A percentile compares a stretch with the other conserved stretches of the same genome.
Conservation (phyloP, 2,113 vertebrate species). For the Mobula hypostoma region DNA sequence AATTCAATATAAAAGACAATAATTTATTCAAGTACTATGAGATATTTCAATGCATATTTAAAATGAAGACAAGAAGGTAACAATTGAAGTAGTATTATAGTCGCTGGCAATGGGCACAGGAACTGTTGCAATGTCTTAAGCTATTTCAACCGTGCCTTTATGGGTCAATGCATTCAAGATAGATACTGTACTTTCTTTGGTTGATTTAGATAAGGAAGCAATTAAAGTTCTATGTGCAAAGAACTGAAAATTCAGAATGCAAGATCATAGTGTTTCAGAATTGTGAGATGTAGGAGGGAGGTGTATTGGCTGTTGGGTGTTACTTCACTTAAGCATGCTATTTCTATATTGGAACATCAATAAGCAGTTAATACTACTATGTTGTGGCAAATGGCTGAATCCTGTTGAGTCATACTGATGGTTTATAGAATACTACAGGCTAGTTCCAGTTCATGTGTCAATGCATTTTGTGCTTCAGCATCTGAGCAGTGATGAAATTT, state of each 20-base stretch:
- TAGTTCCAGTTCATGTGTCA: no score
- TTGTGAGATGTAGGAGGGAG: not conserved
- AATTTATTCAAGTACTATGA: not conserved
- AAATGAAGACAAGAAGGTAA: not conserved
- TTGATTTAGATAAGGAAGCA: not conserved
- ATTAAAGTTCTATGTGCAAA: not conserved
- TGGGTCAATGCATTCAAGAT: not conserved
- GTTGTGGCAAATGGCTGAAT: no score
- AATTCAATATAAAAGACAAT: not conserved
- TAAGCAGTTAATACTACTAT: not conserved
- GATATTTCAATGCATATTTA: not conserved
- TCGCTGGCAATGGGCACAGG: not conserved
- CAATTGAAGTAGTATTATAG: not conserved
- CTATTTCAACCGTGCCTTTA: not conserved
- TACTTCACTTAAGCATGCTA: not conserved
- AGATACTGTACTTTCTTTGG: not conserved
- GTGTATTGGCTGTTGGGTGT: no score
- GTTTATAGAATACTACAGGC: no score
- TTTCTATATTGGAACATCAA: not conserved
- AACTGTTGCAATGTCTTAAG: not conserved
- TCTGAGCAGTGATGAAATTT: no score
- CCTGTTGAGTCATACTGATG: no score
- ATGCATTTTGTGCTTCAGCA: no score
- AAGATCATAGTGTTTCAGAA: not conserved
- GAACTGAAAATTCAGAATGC: not conserved